Evolutionary conservation across 2,888 invertebrate genomes (phyloP).

Genomic region (Aplocera efformata): DNA sequence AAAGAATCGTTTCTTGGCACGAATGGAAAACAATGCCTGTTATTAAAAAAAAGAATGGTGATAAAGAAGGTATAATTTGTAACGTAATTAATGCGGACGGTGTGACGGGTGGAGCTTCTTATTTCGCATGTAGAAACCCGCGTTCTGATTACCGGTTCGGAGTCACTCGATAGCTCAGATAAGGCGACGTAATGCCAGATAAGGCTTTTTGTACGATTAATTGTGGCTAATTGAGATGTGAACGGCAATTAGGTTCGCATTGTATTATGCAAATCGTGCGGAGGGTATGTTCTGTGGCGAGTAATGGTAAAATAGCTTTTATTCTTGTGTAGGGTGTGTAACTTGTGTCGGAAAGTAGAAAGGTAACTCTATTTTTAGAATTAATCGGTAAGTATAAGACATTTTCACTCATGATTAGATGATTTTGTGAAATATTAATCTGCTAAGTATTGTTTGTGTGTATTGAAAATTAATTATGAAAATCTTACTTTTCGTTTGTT

Average conservation of each 20-base stretch:
- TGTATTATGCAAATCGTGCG: slow-evolving; percentile 20
- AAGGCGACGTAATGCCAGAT: slow-evolving; percentile 50
- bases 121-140: slow-evolving; percentile 64
- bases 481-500: too few relatives aligned
- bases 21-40: slow-evolving; percentile 75
- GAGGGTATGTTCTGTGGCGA: slow-evolving; percentile 2
- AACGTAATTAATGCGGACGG: slow-evolving; percentile 65
- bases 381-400: too few relatives aligned
- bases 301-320: too few relatives aligned
- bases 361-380: too few relatives aligned
- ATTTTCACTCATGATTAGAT: too few relatives aligned
- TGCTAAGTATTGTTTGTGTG: too few relatives aligned
- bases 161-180: slow-evolving; percentile 62
- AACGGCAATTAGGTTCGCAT: slow-evolving; percentile 22
- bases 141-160: slow-evolving; percentile 56
- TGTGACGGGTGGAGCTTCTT: slow-evolving; percentile 71
- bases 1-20: slow-evolving; percentile 74
- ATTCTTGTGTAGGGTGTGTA: too few relatives aligned
- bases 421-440: too few relatives aligned
- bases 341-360: too few relatives aligned
- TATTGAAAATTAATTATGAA: too few relatives aligned
- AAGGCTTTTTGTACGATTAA: slow-evolving; percentile 59
- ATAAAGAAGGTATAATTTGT: slow-evolving; percentile 76
- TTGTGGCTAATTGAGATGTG: slow-evolving; percentile 62
- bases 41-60: slow-evolving; percentile 72